These are phyloP conservation scores for Labeo catla DNA, from an alignment of 2,113 vertebrate species.

Conservation along the genomic window DNA sequence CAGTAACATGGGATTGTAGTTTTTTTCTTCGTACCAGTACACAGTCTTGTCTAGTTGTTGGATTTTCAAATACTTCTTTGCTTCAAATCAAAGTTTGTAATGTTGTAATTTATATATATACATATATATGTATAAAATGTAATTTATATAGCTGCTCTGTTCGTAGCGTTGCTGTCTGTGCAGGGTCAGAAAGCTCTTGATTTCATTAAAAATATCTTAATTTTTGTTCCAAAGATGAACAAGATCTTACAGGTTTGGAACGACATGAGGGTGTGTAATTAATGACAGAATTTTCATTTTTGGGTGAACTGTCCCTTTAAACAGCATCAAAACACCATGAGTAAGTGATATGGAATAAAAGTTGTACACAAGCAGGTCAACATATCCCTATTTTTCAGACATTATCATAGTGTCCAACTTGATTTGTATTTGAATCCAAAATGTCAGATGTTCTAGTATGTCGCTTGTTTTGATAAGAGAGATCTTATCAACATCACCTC, in stretches of 20 bases:
- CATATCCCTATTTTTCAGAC: not conserved
- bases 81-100: not conserved
- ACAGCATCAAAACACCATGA: not conserved
- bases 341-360: not conserved
- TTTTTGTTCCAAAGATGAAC: too few species aligned
- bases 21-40: too few species aligned
- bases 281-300: too few species aligned
- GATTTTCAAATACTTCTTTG: not conserved
- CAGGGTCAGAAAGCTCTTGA: too few species aligned
- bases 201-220: too few species aligned
- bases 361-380: not conserved
- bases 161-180: too few species aligned
- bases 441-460: slow-evolving; percentile 19
- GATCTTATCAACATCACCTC: slow-evolving; percentile 1
- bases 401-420: not conserved
- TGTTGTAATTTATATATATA: not conserved
- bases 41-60: too few species aligned
- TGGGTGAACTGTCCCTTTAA: not conserved
- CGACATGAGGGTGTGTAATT: too few species aligned
- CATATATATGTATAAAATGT: too few species aligned
- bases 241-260: too few species aligned
- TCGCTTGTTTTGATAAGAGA: slow-evolving; percentile 19
- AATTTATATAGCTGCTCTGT: not conserved
- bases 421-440: not conserved
- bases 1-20: not conserved